Conservation (phyloP, 2,797 vertebrate genomes). For the Fistularia tabacaria region DNA sequence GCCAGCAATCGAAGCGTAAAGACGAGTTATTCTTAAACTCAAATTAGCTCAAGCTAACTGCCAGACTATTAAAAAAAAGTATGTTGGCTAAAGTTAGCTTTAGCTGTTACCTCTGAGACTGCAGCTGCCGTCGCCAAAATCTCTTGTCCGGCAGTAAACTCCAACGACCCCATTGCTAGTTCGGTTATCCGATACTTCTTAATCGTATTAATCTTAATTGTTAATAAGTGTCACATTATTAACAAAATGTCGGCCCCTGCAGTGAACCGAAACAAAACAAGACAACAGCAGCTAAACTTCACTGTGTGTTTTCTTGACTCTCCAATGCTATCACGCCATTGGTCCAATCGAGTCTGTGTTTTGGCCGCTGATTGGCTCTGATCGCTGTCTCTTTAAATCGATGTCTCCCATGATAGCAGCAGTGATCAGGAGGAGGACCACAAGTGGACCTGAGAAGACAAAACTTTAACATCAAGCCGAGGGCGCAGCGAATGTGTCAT, state of each 20-base stretch:
- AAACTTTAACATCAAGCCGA: no score
- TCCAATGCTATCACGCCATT: conserved; percentile 33
- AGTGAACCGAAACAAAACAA: conserved; percentile 12
- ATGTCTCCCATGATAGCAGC: no score
- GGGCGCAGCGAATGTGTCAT: no score
- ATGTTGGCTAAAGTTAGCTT: conserved; percentile 2
- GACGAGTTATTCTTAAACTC: background rate
- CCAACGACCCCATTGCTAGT: conserved; percentile 28
- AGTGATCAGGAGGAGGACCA: no score
- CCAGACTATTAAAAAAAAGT: background rate
- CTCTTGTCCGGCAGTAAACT: conserved; percentile 18
- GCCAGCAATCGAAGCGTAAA: background rate
- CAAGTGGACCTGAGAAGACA: no score
- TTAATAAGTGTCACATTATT: conserved; percentile 20
- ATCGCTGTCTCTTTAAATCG: conserved; percentile 22
- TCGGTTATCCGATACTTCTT: background rate
- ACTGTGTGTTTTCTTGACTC: conserved; percentile 5
- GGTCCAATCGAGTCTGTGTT: conserved; percentile 25
- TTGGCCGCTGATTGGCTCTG: conserved; percentile 32
- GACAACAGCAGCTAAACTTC: conserved; percentile 22
- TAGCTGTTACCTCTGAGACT: conserved; percentile 38
- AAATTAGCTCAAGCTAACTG: background rate
- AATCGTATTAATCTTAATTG: background rate
- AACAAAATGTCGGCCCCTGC: background rate
- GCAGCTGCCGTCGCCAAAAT: conserved; percentile 24